Percentiles rank a stretch among this genome's conserved stretches.
These are phyloP conservation scores for Sphenodon punctatus DNA, from an alignment of 2,797 vertebrate genomes.

Conservation along the genomic window DNA sequence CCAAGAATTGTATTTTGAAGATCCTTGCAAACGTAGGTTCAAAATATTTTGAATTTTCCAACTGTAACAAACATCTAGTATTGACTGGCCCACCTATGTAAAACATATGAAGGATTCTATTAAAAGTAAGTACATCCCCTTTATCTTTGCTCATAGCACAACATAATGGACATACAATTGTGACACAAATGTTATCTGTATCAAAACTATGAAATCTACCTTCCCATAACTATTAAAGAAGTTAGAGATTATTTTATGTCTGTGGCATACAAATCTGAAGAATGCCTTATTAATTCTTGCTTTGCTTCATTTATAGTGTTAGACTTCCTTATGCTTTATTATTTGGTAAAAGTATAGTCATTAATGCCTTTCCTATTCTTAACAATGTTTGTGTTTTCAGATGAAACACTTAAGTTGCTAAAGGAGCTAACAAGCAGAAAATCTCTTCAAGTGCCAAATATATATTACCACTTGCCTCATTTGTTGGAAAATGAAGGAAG, in stretches of 20 bases:
- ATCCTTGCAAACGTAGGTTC: not conserved
- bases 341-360: not conserved
- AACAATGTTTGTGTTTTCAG: conserved; percentile 74
- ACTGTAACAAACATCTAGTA: not conserved
- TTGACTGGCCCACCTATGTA: not conserved
- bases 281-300: not conserved
- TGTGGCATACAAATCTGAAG: not conserved
- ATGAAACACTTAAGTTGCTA: conserved; percentile 94
- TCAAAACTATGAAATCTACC: not conserved
- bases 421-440: conserved; percentile 92
- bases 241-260: not conserved
- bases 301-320: not conserved
- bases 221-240: fast-evolving
- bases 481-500: conserved; percentile 96
- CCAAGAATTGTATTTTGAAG: not conserved
- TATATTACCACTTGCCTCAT: conserved; percentile 99
- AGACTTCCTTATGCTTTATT: not conserved
- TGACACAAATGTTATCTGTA: not conserved
- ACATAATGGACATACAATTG: not conserved
- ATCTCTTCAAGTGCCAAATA: conserved; percentile 97
- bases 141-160: not conserved
- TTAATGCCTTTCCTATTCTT: conserved; percentile 7
- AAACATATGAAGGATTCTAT: not conserved
- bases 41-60: not conserved
- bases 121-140: not conserved